A percentile compares a stretch with the other conserved stretches of the same genome.
Conservation (phyloP, 64 coral and sea anemone genomes). For the Stichodactyla helianthus region DNA sequence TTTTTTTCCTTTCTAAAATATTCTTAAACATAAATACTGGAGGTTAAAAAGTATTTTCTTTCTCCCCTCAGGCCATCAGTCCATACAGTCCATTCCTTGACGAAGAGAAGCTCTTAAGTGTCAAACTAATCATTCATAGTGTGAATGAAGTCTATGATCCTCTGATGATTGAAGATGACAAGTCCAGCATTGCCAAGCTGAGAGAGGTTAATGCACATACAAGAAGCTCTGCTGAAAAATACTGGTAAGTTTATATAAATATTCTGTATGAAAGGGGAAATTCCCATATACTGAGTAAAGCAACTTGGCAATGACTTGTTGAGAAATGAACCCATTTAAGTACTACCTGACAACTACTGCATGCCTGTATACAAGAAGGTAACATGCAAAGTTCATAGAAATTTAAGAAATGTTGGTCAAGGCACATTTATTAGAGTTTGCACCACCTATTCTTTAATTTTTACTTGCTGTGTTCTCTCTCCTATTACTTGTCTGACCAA, state of each 20-base stretch:
- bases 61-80: conserved; percentile 43
- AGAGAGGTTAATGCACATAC: conserved; percentile 75
- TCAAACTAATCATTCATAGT: conserved; percentile 65
- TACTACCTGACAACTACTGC: too few relatives aligned
- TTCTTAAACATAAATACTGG: background rate
- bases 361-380: too few relatives aligned
- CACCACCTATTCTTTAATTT: too few relatives aligned
- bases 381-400: too few relatives aligned
- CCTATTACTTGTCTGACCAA: too few relatives aligned
- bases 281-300: too few relatives aligned
- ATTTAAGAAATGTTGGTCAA: too few relatives aligned
- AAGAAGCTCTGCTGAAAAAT: conserved; percentile 55
- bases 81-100: conserved; percentile 78
- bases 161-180: conserved; percentile 66
- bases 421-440: too few relatives aligned
- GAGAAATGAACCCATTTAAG: too few relatives aligned
- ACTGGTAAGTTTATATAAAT: conserved; percentile 51
- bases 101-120: conserved; percentile 84
- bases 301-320: too few relatives aligned
- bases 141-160: conserved; percentile 94
- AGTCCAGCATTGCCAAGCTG: conserved; percentile 78
- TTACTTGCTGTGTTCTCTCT: too few relatives aligned
- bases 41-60: background rate
- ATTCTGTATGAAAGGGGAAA: too few relatives aligned
- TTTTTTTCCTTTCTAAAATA: background rate